A percentile compares a stretch with the other conserved stretches of the same genome.
These are phyloP conservation scores for Tachina grossa DNA, from an alignment of 2,888 invertebrate genomes.

Conservation along the genomic window DNA sequence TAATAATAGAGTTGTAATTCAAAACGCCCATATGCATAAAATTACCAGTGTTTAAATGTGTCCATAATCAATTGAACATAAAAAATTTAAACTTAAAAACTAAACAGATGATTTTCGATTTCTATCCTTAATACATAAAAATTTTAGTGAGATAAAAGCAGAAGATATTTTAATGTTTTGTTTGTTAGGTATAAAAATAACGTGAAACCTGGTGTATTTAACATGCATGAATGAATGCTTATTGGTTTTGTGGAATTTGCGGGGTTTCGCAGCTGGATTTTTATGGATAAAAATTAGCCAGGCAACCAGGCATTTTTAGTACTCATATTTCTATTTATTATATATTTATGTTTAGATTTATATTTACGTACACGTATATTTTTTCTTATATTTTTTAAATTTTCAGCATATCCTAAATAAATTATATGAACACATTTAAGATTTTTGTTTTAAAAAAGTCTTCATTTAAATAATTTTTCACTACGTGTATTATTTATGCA, in stretches of 20 bases:
- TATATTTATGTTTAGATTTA: too few relatives aligned
- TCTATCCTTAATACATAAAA: not conserved
- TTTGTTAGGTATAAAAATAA: not conserved
- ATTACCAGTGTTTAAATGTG: not conserved
- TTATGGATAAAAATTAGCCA: too few relatives aligned
- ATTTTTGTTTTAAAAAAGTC: too few relatives aligned
- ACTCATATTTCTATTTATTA: too few relatives aligned
- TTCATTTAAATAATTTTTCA: too few relatives aligned
- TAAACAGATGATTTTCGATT: not conserved
- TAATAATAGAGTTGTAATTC: slow-evolving; percentile 6
- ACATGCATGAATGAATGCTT: not conserved
- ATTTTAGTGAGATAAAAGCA: not conserved
- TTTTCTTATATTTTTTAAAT: too few relatives aligned
- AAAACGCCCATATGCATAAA: slow-evolving; percentile 4
- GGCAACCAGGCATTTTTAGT: too few relatives aligned
- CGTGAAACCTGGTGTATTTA: not conserved
- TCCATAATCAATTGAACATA: slow-evolving; percentile 6
- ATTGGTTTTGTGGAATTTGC: not conserved
- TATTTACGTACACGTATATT: too few relatives aligned
- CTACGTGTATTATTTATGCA: too few relatives aligned
- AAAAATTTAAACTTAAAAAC: slow-evolving; percentile 1
- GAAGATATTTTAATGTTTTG: too few relatives aligned
- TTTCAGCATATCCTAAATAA: too few relatives aligned
- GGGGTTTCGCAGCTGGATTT: not conserved
- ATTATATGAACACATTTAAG: too few relatives aligned